phyloP scores from a whole-genome alignment of 1,140 invertebrate species.

The Olivierus martensii region DNA sequence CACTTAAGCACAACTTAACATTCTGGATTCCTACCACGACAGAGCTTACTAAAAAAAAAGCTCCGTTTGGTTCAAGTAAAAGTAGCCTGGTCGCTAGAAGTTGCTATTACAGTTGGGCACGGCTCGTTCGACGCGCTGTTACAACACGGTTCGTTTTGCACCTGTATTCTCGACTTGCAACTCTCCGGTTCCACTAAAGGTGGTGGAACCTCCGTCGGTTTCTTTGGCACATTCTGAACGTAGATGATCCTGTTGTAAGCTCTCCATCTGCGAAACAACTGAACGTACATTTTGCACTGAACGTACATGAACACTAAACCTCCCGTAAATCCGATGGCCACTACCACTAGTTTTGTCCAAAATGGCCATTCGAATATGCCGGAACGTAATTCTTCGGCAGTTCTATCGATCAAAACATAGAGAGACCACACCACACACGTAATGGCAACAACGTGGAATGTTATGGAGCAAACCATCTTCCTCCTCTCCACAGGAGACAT shows the following conservation, averaged over 20 bases:
- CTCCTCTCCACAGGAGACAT: slow-evolving; percentile 82
- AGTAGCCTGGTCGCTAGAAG: too few species aligned
- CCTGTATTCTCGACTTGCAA: too few species aligned
- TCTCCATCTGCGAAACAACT: slow-evolving; percentile 79
- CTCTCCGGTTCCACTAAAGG: too few species aligned
- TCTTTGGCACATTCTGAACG: slow-evolving; percentile 78
- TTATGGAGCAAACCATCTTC: slow-evolving; percentile 76
- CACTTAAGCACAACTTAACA: too few species aligned
- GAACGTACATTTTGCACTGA: slow-evolving; percentile 85
- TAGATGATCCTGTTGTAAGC: slow-evolving; percentile 84
- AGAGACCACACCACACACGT: slow-evolving; percentile 93
- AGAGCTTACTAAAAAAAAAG: too few species aligned
- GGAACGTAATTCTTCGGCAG: slow-evolving; percentile 71
- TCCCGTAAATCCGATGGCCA: slow-evolving; percentile 92
- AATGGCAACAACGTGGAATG: slow-evolving; percentile 86
- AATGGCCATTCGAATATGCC: slow-evolving; percentile 77
- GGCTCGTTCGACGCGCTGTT: too few species aligned
- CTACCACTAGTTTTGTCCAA: slow-evolving; percentile 83
- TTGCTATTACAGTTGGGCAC: too few species aligned
- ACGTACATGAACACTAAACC: slow-evolving; percentile 95
- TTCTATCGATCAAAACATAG: slow-evolving; percentile 87
- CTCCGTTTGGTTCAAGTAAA: too few species aligned
- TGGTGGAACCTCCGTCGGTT: slow-evolving; percentile 27
- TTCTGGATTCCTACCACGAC: too few species aligned
- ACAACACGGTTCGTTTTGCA: too few species aligned